phyloP scores from a whole-genome alignment of 1,140 invertebrate genomes.

The Lethrus apterus region DNA sequence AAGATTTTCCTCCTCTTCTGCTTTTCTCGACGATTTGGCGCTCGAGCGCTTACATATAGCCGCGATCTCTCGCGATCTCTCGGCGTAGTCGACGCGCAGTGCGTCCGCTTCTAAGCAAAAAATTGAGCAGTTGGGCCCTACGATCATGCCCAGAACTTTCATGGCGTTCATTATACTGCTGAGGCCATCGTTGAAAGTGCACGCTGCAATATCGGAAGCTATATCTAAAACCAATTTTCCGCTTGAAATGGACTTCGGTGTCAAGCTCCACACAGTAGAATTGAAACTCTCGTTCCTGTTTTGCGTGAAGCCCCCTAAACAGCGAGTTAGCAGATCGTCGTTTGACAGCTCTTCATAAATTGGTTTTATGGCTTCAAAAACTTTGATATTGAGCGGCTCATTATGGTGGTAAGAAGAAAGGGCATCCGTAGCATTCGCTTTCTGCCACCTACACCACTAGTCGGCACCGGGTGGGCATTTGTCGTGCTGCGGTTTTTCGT shows the following conservation, averaged over 20 bases:
- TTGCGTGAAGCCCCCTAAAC: slow-evolving; percentile 23
- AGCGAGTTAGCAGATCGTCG: slow-evolving; percentile 21
- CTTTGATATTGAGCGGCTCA: background rate
- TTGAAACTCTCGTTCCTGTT: slow-evolving; percentile 30
- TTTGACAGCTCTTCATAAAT: slow-evolving; percentile 24
- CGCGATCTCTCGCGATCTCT: slow-evolving; percentile 1
- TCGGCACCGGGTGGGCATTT: slow-evolving; percentile 14
- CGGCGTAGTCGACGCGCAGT: background rate
- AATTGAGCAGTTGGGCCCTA: background rate
- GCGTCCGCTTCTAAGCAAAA: background rate
- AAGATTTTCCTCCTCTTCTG: slow-evolving; percentile 3
- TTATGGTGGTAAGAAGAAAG: background rate
- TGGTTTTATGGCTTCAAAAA: slow-evolving; percentile 19
- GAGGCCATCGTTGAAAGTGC: background rate
- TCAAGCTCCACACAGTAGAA: slow-evolving; percentile 21
- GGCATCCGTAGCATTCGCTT: slow-evolving; percentile 14
- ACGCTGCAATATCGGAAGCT: background rate
- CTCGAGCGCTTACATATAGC: background rate
- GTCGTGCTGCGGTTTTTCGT: slow-evolving; percentile 28
- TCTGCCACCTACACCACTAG: slow-evolving; percentile 21
- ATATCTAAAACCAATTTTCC: slow-evolving; percentile 19
- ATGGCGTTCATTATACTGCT: background rate
- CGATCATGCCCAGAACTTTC: background rate
- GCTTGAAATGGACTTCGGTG: slow-evolving; percentile 23
- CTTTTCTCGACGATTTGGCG: slow-evolving; percentile 9